Percentiles rank a stretch among this genome's conserved stretches.
Conservation (phyloP, 2,888 invertebrate species). For the Athripsodes cinereus region DNA sequence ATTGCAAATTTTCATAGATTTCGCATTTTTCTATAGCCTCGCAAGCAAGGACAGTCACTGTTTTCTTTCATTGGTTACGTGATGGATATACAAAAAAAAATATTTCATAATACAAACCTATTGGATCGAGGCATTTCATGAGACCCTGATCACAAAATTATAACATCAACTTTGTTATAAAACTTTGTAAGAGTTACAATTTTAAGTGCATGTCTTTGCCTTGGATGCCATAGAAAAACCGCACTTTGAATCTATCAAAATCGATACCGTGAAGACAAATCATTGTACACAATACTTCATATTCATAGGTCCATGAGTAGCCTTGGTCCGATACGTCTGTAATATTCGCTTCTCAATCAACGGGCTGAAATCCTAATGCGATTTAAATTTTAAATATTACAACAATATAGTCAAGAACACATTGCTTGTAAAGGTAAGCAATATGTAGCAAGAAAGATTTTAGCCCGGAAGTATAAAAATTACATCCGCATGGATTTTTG, state of each 20-base stretch:
- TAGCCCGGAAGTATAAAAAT: neutral
- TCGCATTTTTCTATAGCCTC: constrained; percentile 5
- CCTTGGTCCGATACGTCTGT: constrained; percentile 26
- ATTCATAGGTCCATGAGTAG: constrained; percentile 27
- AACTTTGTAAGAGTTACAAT: neutral
- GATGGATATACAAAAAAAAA: neutral
- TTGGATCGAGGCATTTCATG: constrained; percentile 28
- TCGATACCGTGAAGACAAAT: neutral
- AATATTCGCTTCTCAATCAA: neutral
- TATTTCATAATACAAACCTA: constrained; percentile 16
- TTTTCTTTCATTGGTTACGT: neutral
- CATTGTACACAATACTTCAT: constrained; percentile 11
- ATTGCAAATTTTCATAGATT: neutral
- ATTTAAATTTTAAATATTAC: too few species aligned
- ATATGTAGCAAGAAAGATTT: too few species aligned
- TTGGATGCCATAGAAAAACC: constrained; percentile 7
- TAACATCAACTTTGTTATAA: neutral
- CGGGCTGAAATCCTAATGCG: neutral
- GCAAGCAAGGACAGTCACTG: constrained; percentile 7
- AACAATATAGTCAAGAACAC: too few species aligned
- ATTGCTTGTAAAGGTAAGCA: too few species aligned
- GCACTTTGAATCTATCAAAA: constrained; percentile 5
- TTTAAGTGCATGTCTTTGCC: constrained; percentile 3
- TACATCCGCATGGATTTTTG: neutral
- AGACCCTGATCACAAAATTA: constrained; percentile 26